These are phyloP conservation scores for Cecropterus lyciades DNA, from an alignment of 1,140 invertebrate species.

Conservation along the genomic window DNA sequence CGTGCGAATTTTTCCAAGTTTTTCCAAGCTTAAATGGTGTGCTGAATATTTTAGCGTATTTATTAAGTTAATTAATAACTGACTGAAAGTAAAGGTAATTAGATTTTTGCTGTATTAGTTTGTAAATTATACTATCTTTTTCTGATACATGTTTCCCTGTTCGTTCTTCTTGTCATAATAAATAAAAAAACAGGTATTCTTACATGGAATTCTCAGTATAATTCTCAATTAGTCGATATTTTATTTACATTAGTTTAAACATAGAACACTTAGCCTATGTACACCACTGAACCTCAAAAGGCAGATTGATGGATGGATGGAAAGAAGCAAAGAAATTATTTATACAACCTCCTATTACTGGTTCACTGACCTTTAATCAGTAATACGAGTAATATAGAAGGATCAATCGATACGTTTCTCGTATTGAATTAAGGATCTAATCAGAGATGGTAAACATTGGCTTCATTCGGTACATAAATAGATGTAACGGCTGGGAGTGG, in stretches of 20 bases:
- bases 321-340: no score
- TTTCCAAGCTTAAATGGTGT: constrained; percentile 11
- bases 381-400: constrained; percentile 4
- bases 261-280: no score
- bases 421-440: constrained; percentile 26
- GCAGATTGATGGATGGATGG: no score
- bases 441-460: constrained; percentile 26
- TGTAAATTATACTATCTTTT: no score
- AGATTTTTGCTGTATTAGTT: background rate
- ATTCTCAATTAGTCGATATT: no score
- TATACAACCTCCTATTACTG: no score
- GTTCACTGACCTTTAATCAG: background rate
- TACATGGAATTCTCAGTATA: no score
- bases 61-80: constrained; percentile 6
- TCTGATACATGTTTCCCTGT: no score
- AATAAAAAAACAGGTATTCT: no score
- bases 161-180: no score
- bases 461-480: constrained; percentile 14
- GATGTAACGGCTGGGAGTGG: background rate
- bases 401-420: background rate
- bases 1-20: constrained; percentile 11
- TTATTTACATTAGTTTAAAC: no score
- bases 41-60: constrained; percentile 21
- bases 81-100: background rate
- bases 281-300: no score